Evolutionary conservation across 2,888 invertebrate species (phyloP), one percentile per base, ranked within the genome.

Genomic region (Papilio protenor): DNA sequence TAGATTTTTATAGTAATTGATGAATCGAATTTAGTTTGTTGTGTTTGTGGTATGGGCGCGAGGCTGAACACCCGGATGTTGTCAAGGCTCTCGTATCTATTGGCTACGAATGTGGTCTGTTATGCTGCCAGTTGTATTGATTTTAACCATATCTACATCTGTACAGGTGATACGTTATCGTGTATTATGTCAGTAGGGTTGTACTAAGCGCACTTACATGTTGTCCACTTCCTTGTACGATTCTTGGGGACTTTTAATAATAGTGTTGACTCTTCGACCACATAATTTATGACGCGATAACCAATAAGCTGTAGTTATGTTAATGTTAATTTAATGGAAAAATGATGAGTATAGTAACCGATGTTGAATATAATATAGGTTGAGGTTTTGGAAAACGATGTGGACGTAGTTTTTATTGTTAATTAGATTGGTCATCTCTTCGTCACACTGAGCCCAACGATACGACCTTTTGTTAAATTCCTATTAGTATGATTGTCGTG

Each of bases 1-100:
- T 66, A 66, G 66, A 40, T 66, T 40, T 66, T 40, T 66, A 66
- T 66, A 66, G 18, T 66, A n/a, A 66, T 66, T 40, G 66, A 66
- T 66, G 66, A 66, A n/a, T 66, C 66, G 18, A 66, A 40, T 66
- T 66, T n/a, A 66, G 66, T 66, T 40, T 33, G 33, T 33, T 27
- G 18, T 64, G 16, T 59, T 59, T 21, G 57, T 59, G 23, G 64
- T 33, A 8, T 33, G 27, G 16, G 18, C 8, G 33, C 27, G 64
- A 33, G 64, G 33, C 33, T 64, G 18, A 64, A 33, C 33, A 64
- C 64, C 64, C 64, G 64, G 64, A 64, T 64, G 33, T 61, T 64
- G 16, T 64, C 64, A 64, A 64, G 64, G 64, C 33, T 64, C 33
- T 33, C 27, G 64, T 64, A 18, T 33, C 18, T 27, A 61, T 61